Conservation (phyloP, 2,888 invertebrate species). For the Smittia sp. region DNA sequence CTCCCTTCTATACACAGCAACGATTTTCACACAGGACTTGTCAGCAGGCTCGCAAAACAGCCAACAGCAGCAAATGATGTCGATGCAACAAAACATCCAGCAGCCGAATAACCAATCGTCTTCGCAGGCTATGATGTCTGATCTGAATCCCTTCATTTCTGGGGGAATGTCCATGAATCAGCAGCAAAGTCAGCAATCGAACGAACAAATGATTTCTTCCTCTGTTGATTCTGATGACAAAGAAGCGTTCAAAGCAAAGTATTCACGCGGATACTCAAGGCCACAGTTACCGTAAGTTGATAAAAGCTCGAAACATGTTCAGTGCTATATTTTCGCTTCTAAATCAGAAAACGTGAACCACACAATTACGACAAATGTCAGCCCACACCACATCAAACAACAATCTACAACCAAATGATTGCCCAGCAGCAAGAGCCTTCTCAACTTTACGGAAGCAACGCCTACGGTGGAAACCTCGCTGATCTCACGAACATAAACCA, state of each 20-base stretch:
- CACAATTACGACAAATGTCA: slow-evolving; percentile 54
- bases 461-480: background rate
- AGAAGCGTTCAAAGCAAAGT: slow-evolving; percentile 32
- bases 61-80: slow-evolving; percentile 18
- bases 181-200: background rate
- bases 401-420: slow-evolving; percentile 54
- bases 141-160: slow-evolving; percentile 26
- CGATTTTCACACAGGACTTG: slow-evolving; percentile 36
- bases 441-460: slow-evolving; percentile 18
- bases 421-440: slow-evolving; percentile 48
- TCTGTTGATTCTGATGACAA: background rate
- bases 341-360: slow-evolving; percentile 50
- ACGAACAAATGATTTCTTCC: slow-evolving; percentile 22
- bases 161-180: slow-evolving; percentile 8
- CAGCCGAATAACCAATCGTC: background rate
- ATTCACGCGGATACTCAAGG: slow-evolving; percentile 24
- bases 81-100: background rate
- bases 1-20: slow-evolving; percentile 24
- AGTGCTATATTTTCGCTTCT: background rate
- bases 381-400: slow-evolving; percentile 54
- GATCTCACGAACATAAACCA: slow-evolving; percentile 36
- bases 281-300: slow-evolving; percentile 37
- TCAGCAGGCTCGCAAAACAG: background rate
- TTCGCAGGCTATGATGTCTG: slow-evolving; percentile 4
- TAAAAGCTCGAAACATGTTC: background rate